These are phyloP conservation scores for Zoroaster sp. DNA, from an alignment of 53 echinoderm and acorn worm species.

Conservation along the genomic window DNA sequence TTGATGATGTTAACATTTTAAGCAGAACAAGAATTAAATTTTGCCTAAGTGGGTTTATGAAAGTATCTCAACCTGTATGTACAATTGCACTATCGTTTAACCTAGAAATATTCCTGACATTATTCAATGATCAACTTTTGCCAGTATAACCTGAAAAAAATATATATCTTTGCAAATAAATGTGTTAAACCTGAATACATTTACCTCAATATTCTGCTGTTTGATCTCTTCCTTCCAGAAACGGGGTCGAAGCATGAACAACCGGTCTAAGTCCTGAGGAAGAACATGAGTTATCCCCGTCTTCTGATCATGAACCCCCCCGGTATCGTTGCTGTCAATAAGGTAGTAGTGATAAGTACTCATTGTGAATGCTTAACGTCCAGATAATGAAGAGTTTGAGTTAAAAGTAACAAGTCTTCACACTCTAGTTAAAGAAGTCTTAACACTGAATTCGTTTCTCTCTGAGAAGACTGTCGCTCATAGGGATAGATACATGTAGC, in stretches of 20 bases:
- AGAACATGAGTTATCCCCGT: conserved; percentile 8
- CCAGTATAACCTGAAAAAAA: too few relatives aligned
- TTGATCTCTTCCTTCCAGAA: not conserved
- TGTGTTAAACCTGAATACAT: too few relatives aligned
- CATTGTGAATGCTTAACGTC: not conserved
- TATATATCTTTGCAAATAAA: too few relatives aligned
- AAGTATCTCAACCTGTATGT: too few relatives aligned
- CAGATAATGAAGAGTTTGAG: not conserved
- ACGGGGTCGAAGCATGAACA: not conserved
- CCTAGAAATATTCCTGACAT: too few relatives aligned
- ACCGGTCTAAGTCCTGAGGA: not conserved
- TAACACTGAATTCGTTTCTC: not conserved
- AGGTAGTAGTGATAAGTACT: conserved; percentile 4
- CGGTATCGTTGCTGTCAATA: not conserved
- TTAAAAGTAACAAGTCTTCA: not conserved
- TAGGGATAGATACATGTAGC: not conserved
- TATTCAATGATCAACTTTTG: too few relatives aligned
- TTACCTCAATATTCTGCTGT: not conserved
- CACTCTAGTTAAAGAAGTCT: not conserved
- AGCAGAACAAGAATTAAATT: too few relatives aligned
- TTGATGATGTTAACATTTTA: too few relatives aligned
- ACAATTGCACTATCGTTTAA: too few relatives aligned
- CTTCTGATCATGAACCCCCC: not conserved
- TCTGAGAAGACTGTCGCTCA: not conserved
- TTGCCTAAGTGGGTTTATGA: too few relatives aligned